Base-by-base conservation (phyloP, 2,888 invertebrate species). In the Ceraclea dissimilis region DNA sequence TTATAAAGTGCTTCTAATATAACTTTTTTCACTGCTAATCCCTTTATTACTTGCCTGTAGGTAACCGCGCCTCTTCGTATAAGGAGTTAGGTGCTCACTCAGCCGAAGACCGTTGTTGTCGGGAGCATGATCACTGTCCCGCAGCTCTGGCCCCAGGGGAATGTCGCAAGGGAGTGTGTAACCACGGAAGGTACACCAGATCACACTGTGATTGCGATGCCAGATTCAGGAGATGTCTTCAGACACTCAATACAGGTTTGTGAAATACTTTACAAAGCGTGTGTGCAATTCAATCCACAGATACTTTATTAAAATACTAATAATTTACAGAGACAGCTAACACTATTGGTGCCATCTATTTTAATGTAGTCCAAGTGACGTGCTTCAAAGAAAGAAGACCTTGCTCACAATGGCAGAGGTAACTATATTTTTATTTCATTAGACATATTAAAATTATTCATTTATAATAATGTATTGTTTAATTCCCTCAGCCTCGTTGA, bases 151-250 rank as follows among this genome's bases (percentile, higher is more conserved):
- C 70, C 31, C 76, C 80, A 2, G 81, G 83, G 17, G 76, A 82
- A 63, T 83, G 83, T 61, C 76, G 78, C 50, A 79, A 81, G 58
- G 81, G 84, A 0, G 74, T 86, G 22, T 87, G 86, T 69, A 89
- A 89, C 68, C 75, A 76, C 22, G 82, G 85, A 2, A 79, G 81
- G 2, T 84, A 82, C 66, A 86, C 85, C 0, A 79, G 86, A 54
- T 85, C 86, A 0, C 85, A 87, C 65, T 89, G 88, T 66, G 84
- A 85, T 64, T 89, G 89, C 65, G 88, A 89, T 66, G 81, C 82
- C 1, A 76, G 79, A 64, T 85, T 90, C 65, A 76, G 86, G 34
- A 72, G 81, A 54, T 90, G 89, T 66, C 71, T 90, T 49, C 82
- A 83, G 66, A 76, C 77, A 54, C 73, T 84, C 4, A 82, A 82